Conservation (phyloP, 2,888 invertebrate genomes). For the Diplazon laetatorius region DNA sequence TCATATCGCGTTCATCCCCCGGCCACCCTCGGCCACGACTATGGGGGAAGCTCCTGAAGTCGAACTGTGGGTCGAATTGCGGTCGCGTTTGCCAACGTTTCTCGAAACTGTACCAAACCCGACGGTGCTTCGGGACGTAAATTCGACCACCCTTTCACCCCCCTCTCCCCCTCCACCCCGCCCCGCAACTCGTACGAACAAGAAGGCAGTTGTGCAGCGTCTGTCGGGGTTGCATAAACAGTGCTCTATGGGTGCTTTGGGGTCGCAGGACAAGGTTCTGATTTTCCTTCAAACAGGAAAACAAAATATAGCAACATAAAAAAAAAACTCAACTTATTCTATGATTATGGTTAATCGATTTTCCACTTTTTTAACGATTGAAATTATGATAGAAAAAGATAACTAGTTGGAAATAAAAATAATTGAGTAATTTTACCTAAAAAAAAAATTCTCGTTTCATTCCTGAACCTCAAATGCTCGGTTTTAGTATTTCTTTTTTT, state of each 20-base stretch:
- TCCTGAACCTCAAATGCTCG: background rate
- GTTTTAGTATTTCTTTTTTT: background rate
- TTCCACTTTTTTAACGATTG: too few species aligned
- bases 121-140: constrained; percentile 16
- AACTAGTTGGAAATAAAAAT: too few species aligned
- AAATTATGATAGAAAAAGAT: too few species aligned
- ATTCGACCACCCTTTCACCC: background rate
- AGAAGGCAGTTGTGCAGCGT: background rate
- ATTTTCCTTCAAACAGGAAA: background rate
- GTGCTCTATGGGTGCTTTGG: background rate
- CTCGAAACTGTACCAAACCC: constrained; percentile 40
- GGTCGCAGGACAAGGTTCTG: background rate
- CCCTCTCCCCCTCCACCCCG: background rate
- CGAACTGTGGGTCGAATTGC: constrained; percentile 50
- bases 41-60: constrained; percentile 27
- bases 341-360: too few species aligned
- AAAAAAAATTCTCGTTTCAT: too few species aligned
- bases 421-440: too few species aligned
- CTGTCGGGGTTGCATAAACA: constrained; percentile 9
- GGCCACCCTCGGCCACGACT: too few species aligned
- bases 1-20: constrained; percentile 24
- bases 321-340: too few species aligned
- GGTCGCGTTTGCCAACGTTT: constrained; percentile 55
- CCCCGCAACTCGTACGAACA: constrained; percentile 21
- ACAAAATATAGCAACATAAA: too few species aligned